Evolutionary conservation across 1,140 invertebrate species (phyloP), one percentile per base, ranked within the genome.

Genomic region (Drosophila suzukii): DNA sequence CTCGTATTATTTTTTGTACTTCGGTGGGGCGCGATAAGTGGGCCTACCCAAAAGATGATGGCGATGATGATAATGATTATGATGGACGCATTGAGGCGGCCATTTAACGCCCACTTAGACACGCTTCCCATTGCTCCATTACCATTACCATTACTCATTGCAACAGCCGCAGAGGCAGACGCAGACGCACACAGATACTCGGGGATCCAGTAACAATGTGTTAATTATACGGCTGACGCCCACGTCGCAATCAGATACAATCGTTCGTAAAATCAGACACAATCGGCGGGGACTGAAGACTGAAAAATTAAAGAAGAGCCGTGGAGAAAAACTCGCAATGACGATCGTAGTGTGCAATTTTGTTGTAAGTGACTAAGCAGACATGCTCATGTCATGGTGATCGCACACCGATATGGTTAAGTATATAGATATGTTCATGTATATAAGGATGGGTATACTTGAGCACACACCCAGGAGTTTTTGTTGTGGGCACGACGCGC

Each of bases 71-170:
- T 49, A 49, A 53, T 43, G 62, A 47, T 73, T 43, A 73, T 54
- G 65, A 49, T 71, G 44, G 30, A 72, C 68, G 68, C 68, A 72
- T 50, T 71, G 66, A 72, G 65, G 75, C 68, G 75, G 80, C 75
- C 70, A 78, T 83, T 83, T 75, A 70, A 82, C 75, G 80, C 80
- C 75, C 70, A 82, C 75, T 82, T 83, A 82, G 59, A 56, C 68
- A 74, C 46, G 61, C 74, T 57, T 50, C 63, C 68, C 51, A 71
- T 71, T 71, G 38, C 75, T 60, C 46, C 75, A 75, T 76, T 34
- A 34, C 32, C 75, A 70, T 76, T 34, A 10, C 32, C 32, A 34
- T 34, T 81, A 66, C 66, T 61, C 41, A 56, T 61, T 70, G 75
- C 76, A 78, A 57, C 57, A 68, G 27, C 50, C 47, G 36, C n/a